Percentiles rank a stretch among this genome's conserved stretches.
phyloP scores from a whole-genome alignment of 2,113 vertebrate genomes.

The Atrichornis clamosus region DNA sequence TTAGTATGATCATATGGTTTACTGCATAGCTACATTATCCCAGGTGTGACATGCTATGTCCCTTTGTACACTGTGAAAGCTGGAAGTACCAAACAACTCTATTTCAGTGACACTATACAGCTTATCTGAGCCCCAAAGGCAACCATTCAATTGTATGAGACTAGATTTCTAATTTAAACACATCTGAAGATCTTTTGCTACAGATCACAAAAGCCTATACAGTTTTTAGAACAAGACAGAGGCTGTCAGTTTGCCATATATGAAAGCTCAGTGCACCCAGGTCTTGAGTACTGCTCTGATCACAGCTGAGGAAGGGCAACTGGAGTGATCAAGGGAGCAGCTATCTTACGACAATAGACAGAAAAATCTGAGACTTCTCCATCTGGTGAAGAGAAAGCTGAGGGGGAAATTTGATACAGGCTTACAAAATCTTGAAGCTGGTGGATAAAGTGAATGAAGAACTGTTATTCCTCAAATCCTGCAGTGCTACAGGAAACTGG shows the following conservation, averaged over 20 bases:
- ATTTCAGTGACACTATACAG: not conserved
- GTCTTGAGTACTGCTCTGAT: not conserved
- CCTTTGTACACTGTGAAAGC: not conserved
- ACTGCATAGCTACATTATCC: not conserved
- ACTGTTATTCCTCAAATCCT: constrained; percentile 12
- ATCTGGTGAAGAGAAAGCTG: not conserved
- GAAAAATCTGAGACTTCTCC: not conserved
- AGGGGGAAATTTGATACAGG: not conserved
- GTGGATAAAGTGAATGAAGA: constrained; percentile 13
- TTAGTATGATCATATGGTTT: not conserved
- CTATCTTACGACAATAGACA: not conserved
- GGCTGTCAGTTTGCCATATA: not conserved
- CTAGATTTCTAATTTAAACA: constrained; percentile 26
- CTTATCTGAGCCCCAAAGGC: constrained; percentile 39
- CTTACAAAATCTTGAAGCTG: constrained; percentile 16
- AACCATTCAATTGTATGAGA: not conserved
- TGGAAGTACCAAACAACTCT: constrained; percentile 9
- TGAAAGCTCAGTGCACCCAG: not conserved
- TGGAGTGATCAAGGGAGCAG: not conserved
- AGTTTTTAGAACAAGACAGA: constrained; percentile 35
- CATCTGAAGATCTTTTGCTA: constrained; percentile 16
- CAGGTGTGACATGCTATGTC: not conserved
- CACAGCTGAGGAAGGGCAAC: not conserved
- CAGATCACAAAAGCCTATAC: not conserved
- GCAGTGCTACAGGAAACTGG: not conserved